These are phyloP conservation scores for Hartigia nigra DNA, from an alignment of 2,888 invertebrate species.

Conservation along the genomic window DNA sequence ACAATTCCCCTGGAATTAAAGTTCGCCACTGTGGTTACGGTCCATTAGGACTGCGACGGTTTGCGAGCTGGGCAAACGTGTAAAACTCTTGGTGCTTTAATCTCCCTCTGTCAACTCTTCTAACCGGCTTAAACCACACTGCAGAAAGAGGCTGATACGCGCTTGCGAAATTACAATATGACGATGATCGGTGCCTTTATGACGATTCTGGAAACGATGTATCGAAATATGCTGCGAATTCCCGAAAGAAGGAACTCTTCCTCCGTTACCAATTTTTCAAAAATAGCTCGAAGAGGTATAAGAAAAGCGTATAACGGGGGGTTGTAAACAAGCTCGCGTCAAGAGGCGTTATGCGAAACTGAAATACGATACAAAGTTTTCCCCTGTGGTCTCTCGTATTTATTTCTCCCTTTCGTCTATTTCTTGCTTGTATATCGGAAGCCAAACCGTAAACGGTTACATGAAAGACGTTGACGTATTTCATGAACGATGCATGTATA, in stretches of 20 bases:
- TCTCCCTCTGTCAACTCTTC: background rate
- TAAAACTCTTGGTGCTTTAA: background rate
- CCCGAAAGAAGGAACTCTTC: background rate
- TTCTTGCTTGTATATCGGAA: background rate
- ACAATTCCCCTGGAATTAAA: slow-evolving; percentile 27
- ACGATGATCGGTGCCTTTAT: background rate
- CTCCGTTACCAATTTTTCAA: background rate
- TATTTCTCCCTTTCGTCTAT: background rate
- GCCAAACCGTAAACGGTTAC: background rate
- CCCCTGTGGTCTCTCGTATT: background rate
- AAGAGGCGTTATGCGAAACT: background rate
- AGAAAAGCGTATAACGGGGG: background rate
- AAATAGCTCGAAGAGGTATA: background rate
- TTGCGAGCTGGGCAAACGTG: slow-evolving; percentile 1
- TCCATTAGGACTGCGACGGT: slow-evolving; percentile 29
- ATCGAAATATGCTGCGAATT: background rate
- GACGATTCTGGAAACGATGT: background rate
- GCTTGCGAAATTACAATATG: background rate
- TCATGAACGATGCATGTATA: background rate
- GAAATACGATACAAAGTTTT: background rate
- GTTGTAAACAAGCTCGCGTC: background rate
- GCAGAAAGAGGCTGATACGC: background rate
- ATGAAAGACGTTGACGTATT: background rate
- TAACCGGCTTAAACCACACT: background rate
- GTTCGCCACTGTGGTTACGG: slow-evolving; percentile 35